Conservation (phyloP, 1,140 invertebrate species). For the Brachionus asplanchnoidis region DNA sequence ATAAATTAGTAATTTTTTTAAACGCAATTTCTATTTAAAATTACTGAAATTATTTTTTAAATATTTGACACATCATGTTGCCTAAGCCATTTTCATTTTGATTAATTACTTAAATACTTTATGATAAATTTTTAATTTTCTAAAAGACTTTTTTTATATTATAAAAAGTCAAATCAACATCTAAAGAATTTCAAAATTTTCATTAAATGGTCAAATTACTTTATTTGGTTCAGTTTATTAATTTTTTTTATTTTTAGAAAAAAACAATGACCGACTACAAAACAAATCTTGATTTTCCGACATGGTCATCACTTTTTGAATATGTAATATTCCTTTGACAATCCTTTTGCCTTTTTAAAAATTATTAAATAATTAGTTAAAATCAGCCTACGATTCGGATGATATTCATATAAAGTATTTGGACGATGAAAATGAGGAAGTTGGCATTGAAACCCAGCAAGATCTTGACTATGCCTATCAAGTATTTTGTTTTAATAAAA, state of each 20-base stretch:
- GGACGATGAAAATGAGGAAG: slow-evolving; percentile 37
- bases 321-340: not conserved
- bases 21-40: not conserved
- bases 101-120: too few relatives aligned
- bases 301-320: not conserved
- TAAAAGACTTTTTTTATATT: too few relatives aligned
- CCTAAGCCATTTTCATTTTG: too few relatives aligned
- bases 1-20: not conserved
- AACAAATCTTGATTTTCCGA: not conserved
- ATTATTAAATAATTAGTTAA: not conserved
- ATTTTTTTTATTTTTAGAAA: not conserved
- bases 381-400: not conserved
- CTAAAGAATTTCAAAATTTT: too few relatives aligned
- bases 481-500: not conserved
- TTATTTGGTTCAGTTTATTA: not conserved
- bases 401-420: slow-evolving; percentile 7
- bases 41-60: not conserved
- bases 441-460: not conserved
- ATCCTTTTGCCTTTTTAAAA: not conserved
- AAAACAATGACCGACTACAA: not conserved
- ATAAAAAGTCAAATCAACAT: too few relatives aligned
- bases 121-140: too few relatives aligned
- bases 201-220: too few relatives aligned
- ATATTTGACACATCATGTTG: not conserved
- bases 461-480: slow-evolving; percentile 36